A percentile compares a stretch with the other conserved stretches of the same genome.
phyloP scores from a whole-genome alignment of 2,113 vertebrate species.

The Eulemur macaco region DNA sequence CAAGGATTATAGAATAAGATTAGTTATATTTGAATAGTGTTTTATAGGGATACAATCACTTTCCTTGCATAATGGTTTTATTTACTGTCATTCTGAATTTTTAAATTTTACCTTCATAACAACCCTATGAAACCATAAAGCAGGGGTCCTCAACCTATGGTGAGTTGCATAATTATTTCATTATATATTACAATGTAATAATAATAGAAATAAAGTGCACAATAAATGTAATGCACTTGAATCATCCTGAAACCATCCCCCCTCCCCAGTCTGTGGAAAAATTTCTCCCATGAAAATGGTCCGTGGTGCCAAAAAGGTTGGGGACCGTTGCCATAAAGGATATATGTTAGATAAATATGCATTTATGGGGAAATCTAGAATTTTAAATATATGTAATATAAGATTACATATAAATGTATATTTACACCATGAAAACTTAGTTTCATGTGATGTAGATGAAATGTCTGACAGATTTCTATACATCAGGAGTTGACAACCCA shows the following conservation, averaged over 20 bases:
- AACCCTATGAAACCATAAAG: neutral
- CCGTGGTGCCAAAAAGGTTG: too few relatives aligned
- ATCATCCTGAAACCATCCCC: too few relatives aligned
- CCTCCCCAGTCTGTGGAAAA: too few relatives aligned
- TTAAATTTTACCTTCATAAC: conserved; percentile 38
- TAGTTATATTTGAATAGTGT: neutral
- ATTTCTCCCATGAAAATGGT: too few relatives aligned
- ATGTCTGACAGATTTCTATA: neutral
- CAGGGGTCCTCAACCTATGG: too few relatives aligned
- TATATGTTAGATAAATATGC: neutral
- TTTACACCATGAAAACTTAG: neutral
- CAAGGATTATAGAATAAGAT: neutral
- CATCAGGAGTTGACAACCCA: neutral
- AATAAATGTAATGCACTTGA: too few relatives aligned
- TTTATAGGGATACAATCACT: neutral
- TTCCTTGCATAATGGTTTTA: conserved; percentile 42
- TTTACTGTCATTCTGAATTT: conserved; percentile 24
- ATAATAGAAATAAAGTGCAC: too few relatives aligned
- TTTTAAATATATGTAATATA: neutral
- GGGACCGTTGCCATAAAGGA: too few relatives aligned
- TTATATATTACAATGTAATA: too few relatives aligned
- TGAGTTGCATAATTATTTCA: too few relatives aligned
- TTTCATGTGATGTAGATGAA: conserved; percentile 21
- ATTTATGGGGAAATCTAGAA: neutral
- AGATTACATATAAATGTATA: neutral